phyloP scores from a whole-genome alignment of 2,113 vertebrate species.

The Myrmophylax atrothorax region DNA sequence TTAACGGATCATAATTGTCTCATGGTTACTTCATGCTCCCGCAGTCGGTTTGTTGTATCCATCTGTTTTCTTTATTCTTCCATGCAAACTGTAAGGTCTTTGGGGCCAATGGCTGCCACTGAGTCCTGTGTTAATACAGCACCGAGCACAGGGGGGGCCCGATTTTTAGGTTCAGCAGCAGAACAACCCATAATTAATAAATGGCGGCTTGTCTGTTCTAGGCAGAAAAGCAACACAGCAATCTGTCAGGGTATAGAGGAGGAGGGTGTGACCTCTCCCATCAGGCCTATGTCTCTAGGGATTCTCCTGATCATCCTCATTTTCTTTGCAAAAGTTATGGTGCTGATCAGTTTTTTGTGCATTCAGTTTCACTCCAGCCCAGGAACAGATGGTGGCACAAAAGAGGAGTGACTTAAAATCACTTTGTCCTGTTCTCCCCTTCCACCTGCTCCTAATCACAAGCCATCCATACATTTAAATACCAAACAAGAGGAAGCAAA shows the following conservation, averaged over 20 bases:
- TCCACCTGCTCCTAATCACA: conserved; percentile 70
- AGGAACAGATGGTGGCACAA: conserved; percentile 70
- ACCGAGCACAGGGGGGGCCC: neutral
- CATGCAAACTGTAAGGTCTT: conserved; percentile 57
- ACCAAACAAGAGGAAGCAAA: conserved; percentile 63
- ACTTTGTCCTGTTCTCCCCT: conserved; percentile 61
- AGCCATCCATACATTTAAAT: conserved; percentile 69
- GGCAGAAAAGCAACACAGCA: conserved; percentile 53
- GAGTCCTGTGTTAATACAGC: conserved; percentile 57
- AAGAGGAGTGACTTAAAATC: conserved; percentile 67
- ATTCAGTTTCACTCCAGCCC: conserved; percentile 66
- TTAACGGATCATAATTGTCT: conserved; percentile 67
- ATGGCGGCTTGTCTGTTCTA: conserved; percentile 46
- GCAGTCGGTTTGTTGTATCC: conserved; percentile 36
- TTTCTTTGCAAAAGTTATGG: conserved; percentile 68
- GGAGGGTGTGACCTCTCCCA: conserved; percentile 63
- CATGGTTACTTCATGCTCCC: conserved; percentile 60
- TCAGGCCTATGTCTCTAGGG: conserved; percentile 43
- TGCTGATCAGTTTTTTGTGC: conserved; percentile 55
- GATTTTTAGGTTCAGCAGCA: conserved; percentile 51
- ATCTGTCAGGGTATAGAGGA: conserved; percentile 59
- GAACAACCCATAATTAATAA: conserved; percentile 66
- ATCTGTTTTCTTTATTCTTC: conserved; percentile 60
- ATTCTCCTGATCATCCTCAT: conserved; percentile 61
- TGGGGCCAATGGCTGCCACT: conserved; percentile 21